Base-by-base conservation (phyloP, 2,113 vertebrate genomes). In the Corythornis madagascariensis region DNA sequence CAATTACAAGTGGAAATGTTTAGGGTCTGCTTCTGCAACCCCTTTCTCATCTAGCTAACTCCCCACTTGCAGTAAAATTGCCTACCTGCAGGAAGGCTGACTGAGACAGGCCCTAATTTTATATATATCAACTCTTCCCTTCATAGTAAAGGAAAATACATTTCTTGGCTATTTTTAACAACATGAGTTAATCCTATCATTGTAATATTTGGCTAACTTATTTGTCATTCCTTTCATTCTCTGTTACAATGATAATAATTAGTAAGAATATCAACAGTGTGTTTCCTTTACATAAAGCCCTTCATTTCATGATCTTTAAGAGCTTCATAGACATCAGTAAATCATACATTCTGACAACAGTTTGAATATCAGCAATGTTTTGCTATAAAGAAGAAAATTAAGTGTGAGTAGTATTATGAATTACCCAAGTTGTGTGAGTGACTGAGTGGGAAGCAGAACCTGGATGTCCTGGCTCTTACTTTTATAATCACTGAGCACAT, bases 31-130 rank as follows among this genome's bases (percentile, higher is more conserved):
- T 83, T 79, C 11, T 17, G 16, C 38, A 81, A 14, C 7, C 3
- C 3, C 16, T 63, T 91, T 35, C 21, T 82, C 12, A 20, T 53
- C 20, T 65, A 33, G 7, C 26, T 92, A 74, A 48, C 22, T 35
- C 13, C 13, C 6, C 9, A 7, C 2, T 64, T 40, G 79, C 26
- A 35, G 12, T 56, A 35, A 35, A 25, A 45, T 69, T 86, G 70
- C 21, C 13, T 42, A 22, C 0, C 0, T 22, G 26, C 6, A 21
- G 33, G 13, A 65, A 19, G 26, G 10, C 21, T 63, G 22, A 55
- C 45, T 65, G 33, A 65, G 29, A 38, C 33, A 77, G 59, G 24
- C 9, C 11, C 17, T 64, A 14, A 47, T 60, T 75, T 84, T 82
- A 48, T 43, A 60, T 43, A 56, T 69, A 47, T 60, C 8, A 85